A percentile compares a stretch with the other conserved stretches of the same genome.
Conservation (phyloP, 2,888 invertebrate genomes). For the Drosophila limbata region DNA sequence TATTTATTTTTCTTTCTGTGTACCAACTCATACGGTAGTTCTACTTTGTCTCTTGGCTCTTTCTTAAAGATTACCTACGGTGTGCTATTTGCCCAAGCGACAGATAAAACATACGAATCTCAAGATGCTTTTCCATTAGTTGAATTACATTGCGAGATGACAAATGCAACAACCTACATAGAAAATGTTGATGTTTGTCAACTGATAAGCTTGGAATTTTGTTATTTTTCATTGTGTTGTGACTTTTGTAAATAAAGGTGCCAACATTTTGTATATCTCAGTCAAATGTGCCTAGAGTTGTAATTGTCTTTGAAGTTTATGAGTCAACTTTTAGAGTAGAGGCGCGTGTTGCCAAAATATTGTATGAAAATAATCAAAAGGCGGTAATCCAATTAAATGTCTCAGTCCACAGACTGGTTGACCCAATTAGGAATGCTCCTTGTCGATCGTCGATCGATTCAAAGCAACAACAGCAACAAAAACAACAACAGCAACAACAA, state of each 20-base stretch:
- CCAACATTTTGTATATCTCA: constrained; percentile 7
- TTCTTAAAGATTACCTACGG: constrained; percentile 11
- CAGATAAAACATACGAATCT: constrained; percentile 55
- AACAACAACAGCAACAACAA: constrained; percentile 15
- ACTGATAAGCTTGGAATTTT: constrained; percentile 67
- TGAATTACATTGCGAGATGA: constrained; percentile 48
- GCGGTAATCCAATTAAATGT: constrained; percentile 84
- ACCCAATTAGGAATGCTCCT: constrained; percentile 81
- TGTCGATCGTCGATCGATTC: constrained; percentile 55
- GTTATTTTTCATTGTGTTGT: constrained; percentile 18
- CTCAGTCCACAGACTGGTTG: constrained; percentile 68
- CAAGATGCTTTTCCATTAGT: constrained; percentile 55
- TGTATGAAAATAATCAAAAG: constrained; percentile 71
- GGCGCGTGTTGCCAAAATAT: constrained; percentile 63
- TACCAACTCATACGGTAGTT: constrained; percentile 67
- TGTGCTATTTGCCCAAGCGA: constrained; percentile 52
- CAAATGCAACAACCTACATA: constrained; percentile 27
- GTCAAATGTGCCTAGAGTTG: not conserved
- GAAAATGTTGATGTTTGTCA: constrained; percentile 53
- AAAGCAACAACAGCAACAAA: constrained; percentile 18
- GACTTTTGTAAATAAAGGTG: constrained; percentile 51
- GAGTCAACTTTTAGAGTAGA: constrained; percentile 33
- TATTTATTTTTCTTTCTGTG: no score
- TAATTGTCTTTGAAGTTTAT: constrained; percentile 24
- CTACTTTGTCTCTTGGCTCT: constrained; percentile 55